Base-by-base conservation (phyloP, 2,888 invertebrate genomes). In the Lasioglossum malachurum region DNA sequence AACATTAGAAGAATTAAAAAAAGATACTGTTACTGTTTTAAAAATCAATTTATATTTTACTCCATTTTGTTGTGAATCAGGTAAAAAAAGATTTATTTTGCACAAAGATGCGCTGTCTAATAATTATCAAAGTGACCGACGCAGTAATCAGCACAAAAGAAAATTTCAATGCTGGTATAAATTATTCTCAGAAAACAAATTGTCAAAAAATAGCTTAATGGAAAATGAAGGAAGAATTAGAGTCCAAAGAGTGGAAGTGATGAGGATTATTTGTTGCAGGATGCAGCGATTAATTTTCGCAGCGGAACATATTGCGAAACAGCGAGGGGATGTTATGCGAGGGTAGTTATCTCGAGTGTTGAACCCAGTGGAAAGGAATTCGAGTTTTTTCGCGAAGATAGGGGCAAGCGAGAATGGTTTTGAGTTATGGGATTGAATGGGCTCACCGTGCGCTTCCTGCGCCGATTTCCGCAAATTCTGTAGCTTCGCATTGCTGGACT, bases 381-480 rank as follows among this genome's bases (percentile, higher is more conserved):
- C 1, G 0, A 1, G 5, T 35, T 49, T 75, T 2, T 14, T 10
- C 7, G 49, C 16, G 4, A 19, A 49, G n/a, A 3, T 0, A 1
- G 7, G 0, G 10, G 1, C 4, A 0, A 35, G 27, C 2, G 5
- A 14, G 23, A 4, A 16, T 38, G 44, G 19, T 60, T 16, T 49
- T 16, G 41, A 8, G 10, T 7, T 0, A 16, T 16, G 53, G 31
- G n/a, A 2, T 4, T 53, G 38, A 44, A 23, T 23, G 87, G 83
- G 93, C 95, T 96, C 96, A 98, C 98, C 98, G 95, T 98, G 96
- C 91, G 98, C 98, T 96, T 98, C 98, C 96, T 98, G 98, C 93
- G 98, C 98, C 91, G 98, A 97, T 96, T 98, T 97, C 94, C 97
- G 97, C 91, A 99, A 95, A 90, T 96, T 96, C 83, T 97, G 96